Evolutionary conservation across 2,888 invertebrate species (phyloP).

Genomic region (Sminthurides aquaticus): DNA sequence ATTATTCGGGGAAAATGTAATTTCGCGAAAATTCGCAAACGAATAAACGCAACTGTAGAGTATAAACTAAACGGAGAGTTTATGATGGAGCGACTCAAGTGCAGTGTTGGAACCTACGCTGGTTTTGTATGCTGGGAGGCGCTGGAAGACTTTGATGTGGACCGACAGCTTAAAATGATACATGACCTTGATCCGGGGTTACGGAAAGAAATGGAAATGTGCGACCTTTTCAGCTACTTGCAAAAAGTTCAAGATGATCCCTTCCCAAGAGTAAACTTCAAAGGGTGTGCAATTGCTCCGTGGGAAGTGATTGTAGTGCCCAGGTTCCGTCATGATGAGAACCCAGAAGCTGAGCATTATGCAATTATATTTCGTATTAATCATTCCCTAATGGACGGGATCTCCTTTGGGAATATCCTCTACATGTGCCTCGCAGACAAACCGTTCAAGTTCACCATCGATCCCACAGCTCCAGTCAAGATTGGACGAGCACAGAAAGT

Average conservation of each 20-base stretch:
- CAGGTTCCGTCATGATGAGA: conserved; percentile 19
- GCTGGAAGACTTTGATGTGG: conserved; percentile 22
- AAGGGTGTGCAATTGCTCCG: conserved; percentile 16
- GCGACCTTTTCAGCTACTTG: conserved; percentile 31
- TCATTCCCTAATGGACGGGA: conserved; percentile 32
- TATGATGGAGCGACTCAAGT: conserved; percentile 15
- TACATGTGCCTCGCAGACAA: conserved; percentile 35
- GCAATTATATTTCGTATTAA: conserved; percentile 34
- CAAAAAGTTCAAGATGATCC: conserved; percentile 33
- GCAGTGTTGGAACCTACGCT: conserved; percentile 16
- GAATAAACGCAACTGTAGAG: conserved; percentile 18
- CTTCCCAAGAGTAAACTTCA: neutral
- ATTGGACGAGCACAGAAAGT: conserved; percentile 13
- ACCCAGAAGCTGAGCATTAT: conserved; percentile 20
- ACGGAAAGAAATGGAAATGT: conserved; percentile 14
- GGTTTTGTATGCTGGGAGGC: conserved; percentile 40
- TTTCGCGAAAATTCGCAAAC: conserved; percentile 23
- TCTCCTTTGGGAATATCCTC: conserved; percentile 36
- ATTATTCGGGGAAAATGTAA: conserved; percentile 37
- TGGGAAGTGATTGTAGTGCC: conserved; percentile 39
- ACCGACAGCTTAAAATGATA: conserved; percentile 29
- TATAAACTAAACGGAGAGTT: conserved; percentile 18
- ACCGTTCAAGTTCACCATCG: conserved; percentile 38
- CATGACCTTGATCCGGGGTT: conserved; percentile 7
- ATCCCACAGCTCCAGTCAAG: conserved; percentile 31